phyloP scores from a whole-genome alignment of 2,797 vertebrate species.

The Leptoclinus maculatus region DNA sequence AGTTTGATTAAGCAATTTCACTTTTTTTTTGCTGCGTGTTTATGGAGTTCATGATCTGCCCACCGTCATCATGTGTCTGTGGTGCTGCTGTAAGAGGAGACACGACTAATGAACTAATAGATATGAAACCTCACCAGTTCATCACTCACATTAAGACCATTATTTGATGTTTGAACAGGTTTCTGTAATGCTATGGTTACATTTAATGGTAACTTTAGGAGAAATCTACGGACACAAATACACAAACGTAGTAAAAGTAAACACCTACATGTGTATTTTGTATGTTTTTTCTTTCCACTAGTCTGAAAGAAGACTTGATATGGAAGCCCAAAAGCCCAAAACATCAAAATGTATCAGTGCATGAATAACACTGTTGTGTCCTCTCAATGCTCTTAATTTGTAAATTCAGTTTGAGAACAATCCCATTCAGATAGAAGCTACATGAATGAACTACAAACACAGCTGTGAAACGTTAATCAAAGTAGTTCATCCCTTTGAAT shows the following conservation, averaged over 20 bases:
- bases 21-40: not conserved
- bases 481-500: slow-evolving; percentile 12
- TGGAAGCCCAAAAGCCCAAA: no score
- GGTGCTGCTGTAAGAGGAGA: not conserved
- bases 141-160: not conserved
- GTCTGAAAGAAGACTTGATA: no score
- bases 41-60: not conserved
- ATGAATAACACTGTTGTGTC: not conserved
- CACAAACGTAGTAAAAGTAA: no score
- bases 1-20: slow-evolving; percentile 12
- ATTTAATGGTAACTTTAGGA: no score
- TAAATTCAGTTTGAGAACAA: not conserved
- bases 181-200: no score
- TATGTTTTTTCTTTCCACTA: no score
- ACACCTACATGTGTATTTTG: no score
- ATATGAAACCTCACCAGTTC: not conserved
- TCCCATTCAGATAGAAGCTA: not conserved
- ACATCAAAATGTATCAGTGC: not conserved
- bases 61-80: not conserved
- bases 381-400: not conserved
- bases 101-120: not conserved
- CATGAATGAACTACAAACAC: not conserved
- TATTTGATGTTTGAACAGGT: no score
- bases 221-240: no score
- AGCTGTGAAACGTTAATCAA: slow-evolving; percentile 12